Evolutionary conservation across 2,797 vertebrate genomes (phyloP), one percentile per base, ranked within the genome.

Genomic region (Acipenser transmontanus): DNA sequence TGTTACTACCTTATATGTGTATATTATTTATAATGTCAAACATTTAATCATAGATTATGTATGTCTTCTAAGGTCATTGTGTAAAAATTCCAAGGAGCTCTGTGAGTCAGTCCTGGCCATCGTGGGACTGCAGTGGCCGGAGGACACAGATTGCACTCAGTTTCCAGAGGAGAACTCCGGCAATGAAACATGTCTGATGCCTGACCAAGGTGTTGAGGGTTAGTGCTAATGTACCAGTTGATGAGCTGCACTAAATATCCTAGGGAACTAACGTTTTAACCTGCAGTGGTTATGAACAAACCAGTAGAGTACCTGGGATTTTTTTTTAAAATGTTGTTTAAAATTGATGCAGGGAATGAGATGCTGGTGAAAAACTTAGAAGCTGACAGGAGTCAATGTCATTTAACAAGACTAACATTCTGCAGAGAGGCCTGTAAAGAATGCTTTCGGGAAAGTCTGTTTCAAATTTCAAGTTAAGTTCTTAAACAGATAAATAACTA

Each of bases 71-170:
- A 98, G 96, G 82, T 83, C 87, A 0, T 73, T 98, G 68, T 98
- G 96, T 74, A 85, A 91, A 1, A 89, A 80, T 6, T 90, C 95
- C 1, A 98, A 94, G 79, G 91, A 94, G 14, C 88, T 85, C 47
- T 98, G 96, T 66, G 96, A 98, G 80, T 93, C 91, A 48, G 92
- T 96, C 65, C 90, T 98, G 12, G 91, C 91, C 64, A 91, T 97
- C 34, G 93, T 98, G 77, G 96, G 96, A 50, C 70, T 97, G 60
- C 93, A 95, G 78, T 98, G 96, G 96, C 96, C 96, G 0, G 95
- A 96, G 66, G 94, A 96, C 60, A 94, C 93, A 0, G 93, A 97
- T 66, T 98, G 96, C 13, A 80, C 69, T 66, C 94, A 96, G 69
- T 98, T 98, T 73, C 96, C 96, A 7, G 93, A 93, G 71, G 93